A percentile compares a stretch with the other conserved stretches of the same genome.
Evolutionary conservation across 1,140 invertebrate species (phyloP).

Genomic region (Zaprionus inermis): DNA sequence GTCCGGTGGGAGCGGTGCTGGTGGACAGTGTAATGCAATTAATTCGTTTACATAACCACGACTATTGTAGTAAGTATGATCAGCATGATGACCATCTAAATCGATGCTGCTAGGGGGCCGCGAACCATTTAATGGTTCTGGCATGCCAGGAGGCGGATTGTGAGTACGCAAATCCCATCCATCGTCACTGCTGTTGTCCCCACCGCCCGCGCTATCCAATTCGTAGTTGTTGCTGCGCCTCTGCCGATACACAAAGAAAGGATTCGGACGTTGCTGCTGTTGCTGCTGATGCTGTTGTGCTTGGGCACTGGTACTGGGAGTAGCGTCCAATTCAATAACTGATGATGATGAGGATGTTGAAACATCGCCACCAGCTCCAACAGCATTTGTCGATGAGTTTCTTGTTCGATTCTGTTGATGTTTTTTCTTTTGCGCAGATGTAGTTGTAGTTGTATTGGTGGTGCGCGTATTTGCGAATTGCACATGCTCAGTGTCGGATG

Average conservation of each 20-base stretch:
- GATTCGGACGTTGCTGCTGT: background rate
- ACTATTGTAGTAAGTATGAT: conserved; percentile 69
- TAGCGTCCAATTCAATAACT: conserved; percentile 59
- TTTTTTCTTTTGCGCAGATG: conserved; percentile 73
- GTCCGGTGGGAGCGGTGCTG: conserved; percentile 15
- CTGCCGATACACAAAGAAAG: conserved; percentile 7
- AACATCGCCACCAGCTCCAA: conserved; percentile 11
- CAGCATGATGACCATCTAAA: conserved; percentile 42
- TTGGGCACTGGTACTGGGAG: conserved; percentile 68
- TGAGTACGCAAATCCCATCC: conserved; percentile 68
- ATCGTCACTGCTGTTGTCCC: conserved; percentile 64
- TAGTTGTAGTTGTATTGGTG: conserved; percentile 78
- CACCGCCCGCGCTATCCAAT: conserved; percentile 38
- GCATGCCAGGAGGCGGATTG: conserved; percentile 30
- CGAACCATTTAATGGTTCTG: background rate
- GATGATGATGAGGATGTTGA: conserved; percentile 45
- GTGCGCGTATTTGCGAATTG: conserved; percentile 78
- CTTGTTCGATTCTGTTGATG: conserved; percentile 47
- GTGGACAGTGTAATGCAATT: conserved; percentile 3
- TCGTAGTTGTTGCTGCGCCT: conserved; percentile 29
- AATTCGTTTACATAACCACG: conserved; percentile 19
- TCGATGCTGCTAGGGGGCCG: conserved; percentile 21
- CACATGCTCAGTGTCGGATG: conserved; percentile 74
- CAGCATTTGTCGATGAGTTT: conserved; percentile 14
- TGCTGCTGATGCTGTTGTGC: conserved; percentile 53